These are phyloP conservation scores for Scomber colias DNA, from an alignment of 2,113 vertebrate species.

Conservation along the genomic window DNA sequence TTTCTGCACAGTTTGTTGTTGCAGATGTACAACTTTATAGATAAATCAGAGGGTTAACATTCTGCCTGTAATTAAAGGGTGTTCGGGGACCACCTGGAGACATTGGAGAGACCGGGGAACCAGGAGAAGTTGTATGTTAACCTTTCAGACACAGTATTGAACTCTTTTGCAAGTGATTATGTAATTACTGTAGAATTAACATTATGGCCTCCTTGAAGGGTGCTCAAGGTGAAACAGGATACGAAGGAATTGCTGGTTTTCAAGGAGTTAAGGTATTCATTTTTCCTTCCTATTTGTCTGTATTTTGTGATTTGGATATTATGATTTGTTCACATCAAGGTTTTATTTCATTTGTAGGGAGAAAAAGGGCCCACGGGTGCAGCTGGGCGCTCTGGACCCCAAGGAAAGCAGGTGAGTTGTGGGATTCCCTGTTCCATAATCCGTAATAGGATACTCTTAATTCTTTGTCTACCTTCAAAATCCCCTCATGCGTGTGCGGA, in stretches of 20 bases:
- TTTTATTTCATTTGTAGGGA: constrained; percentile 72
- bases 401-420: constrained; percentile 80
- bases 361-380: constrained; percentile 73
- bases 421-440: constrained; percentile 45
- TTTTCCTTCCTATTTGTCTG: not conserved
- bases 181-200: constrained; percentile 52
- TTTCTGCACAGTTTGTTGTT: constrained; percentile 19
- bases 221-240: constrained; percentile 76
- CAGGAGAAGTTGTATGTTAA: constrained; percentile 77
- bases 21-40: constrained; percentile 32
- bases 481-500: constrained; percentile 37
- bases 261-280: constrained; percentile 85
- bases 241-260: constrained; percentile 84
- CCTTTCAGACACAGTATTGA: constrained; percentile 27
- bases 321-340: constrained; percentile 20
- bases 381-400: constrained; percentile 67
- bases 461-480: constrained; percentile 55
- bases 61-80: constrained; percentile 74
- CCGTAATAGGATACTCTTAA: constrained; percentile 19
- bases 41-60: constrained; percentile 24
- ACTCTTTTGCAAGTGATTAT: constrained; percentile 32
- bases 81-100: constrained; percentile 80
- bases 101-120: constrained; percentile 71
- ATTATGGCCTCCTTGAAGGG: constrained; percentile 74
- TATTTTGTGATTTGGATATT: constrained; percentile 6